These are phyloP conservation scores for Ectemnius lituratus DNA, from an alignment of 2,888 invertebrate genomes.

Conservation along the genomic window DNA sequence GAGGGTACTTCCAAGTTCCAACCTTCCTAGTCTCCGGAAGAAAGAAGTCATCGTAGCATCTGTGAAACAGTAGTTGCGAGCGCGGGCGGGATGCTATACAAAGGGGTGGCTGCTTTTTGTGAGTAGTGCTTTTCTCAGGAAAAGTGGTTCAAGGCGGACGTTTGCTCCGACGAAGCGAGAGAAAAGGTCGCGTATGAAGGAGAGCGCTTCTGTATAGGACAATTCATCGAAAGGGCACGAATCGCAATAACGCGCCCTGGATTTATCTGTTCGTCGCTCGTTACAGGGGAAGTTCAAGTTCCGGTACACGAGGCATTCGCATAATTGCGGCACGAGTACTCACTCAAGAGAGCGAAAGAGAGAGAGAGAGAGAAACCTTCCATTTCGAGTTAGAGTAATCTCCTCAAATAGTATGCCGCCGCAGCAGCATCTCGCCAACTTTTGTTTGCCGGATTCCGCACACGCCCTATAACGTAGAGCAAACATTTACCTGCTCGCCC, in stretches of 20 bases:
- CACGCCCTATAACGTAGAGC: too few species aligned
- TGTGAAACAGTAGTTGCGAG: too few species aligned
- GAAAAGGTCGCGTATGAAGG: not conserved
- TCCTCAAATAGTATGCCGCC: too few species aligned
- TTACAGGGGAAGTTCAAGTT: conserved; percentile 2
- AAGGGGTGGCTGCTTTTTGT: not conserved
- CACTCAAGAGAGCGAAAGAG: too few species aligned
- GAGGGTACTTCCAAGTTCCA: too few species aligned
- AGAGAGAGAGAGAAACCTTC: too few species aligned
- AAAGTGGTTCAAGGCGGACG: conserved; percentile 5
- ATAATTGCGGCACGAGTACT: too few species aligned
- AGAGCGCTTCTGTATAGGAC: not conserved
- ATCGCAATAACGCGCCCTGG: not conserved
- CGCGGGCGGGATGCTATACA: too few species aligned
- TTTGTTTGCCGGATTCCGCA: not conserved
- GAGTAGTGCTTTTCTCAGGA: not conserved
- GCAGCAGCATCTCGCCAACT: not conserved
- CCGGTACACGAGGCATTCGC: not conserved
- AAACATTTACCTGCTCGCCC: too few species aligned
- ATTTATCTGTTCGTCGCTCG: not conserved
- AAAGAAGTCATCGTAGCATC: too few species aligned
- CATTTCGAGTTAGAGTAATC: too few species aligned
- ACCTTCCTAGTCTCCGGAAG: too few species aligned
- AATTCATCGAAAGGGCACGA: not conserved
- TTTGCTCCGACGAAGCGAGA: not conserved